Percentiles rank a stretch among this genome's conserved stretches.
phyloP scores from a whole-genome alignment of 2,888 invertebrate genomes.

The Camptogramma bilineatum region DNA sequence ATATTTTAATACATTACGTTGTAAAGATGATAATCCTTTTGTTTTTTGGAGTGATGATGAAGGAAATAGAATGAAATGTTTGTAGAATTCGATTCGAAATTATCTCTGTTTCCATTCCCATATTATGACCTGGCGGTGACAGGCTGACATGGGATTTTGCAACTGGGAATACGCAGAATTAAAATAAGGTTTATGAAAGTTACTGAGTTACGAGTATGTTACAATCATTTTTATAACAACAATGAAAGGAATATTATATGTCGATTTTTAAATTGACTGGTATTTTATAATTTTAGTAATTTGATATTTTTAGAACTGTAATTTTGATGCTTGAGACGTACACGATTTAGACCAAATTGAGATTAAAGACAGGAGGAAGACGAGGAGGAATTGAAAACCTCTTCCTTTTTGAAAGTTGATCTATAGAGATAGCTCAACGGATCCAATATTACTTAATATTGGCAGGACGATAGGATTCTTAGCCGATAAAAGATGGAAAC shows the following conservation, averaged over 20 bases:
- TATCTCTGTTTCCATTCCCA: background rate
- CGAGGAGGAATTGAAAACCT: no score
- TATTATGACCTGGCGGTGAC: constrained; percentile 29
- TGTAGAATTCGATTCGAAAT: background rate
- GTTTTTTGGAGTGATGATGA: no score
- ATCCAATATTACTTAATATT: no score
- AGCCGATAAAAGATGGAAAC: no score
- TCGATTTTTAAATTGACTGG: background rate
- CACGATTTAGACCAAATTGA: no score
- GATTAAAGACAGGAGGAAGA: no score
- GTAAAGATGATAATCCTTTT: no score
- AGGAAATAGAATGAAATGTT: background rate
- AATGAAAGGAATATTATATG: background rate
- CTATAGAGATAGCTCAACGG: no score
- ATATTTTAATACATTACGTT: background rate
- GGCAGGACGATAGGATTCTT: no score
- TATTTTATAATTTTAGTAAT: background rate
- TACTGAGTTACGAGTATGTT: background rate
- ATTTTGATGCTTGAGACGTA: no score
- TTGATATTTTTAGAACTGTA: no score
- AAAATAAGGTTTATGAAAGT: constrained; percentile 3
- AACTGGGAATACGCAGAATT: constrained; percentile 10
- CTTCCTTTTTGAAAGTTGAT: no score
- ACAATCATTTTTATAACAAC: background rate
- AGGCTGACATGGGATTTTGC: constrained; percentile 23